These are phyloP conservation scores for Champsocephalus esox DNA, from an alignment of 2,797 vertebrate species.

Conservation along the genomic window DNA sequence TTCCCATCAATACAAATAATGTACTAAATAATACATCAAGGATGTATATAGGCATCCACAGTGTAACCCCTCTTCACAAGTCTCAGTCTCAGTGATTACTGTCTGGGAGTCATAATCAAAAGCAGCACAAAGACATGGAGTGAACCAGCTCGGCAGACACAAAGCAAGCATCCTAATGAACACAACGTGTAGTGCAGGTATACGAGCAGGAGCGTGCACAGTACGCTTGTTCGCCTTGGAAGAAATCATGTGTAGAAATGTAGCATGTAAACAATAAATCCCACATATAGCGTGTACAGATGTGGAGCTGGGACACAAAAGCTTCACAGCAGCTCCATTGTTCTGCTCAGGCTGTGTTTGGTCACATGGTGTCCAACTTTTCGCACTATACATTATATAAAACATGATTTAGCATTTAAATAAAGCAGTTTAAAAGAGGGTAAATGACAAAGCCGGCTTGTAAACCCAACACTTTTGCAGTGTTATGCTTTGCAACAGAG, in stretches of 20 bases:
- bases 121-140: conserved; percentile 55
- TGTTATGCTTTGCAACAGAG: neutral
- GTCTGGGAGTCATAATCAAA: conserved; percentile 7
- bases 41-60: neutral
- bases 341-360: conserved; percentile 39
- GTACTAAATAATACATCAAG: neutral
- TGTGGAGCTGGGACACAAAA: conserved; percentile 31
- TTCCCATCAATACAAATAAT: neutral
- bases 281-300: neutral
- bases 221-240: neutral
- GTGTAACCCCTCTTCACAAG: neutral
- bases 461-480: neutral
- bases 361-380: conserved; percentile 32
- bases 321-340: conserved; percentile 48
- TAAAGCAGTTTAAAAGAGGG: neutral
- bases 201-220: conserved; percentile 2
- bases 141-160: conserved; percentile 57
- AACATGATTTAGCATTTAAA: neutral
- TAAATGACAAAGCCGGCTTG: too few relatives aligned
- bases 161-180: conserved; percentile 45
- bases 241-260: neutral
- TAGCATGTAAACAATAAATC: conserved; percentile 1
- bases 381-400: neutral
- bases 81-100: conserved; percentile 4
- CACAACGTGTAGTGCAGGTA: conserved; percentile 4